Evolutionary conservation across 2,888 invertebrate genomes (phyloP).

Genomic region (Gastracanthus pulcherrimus): DNA sequence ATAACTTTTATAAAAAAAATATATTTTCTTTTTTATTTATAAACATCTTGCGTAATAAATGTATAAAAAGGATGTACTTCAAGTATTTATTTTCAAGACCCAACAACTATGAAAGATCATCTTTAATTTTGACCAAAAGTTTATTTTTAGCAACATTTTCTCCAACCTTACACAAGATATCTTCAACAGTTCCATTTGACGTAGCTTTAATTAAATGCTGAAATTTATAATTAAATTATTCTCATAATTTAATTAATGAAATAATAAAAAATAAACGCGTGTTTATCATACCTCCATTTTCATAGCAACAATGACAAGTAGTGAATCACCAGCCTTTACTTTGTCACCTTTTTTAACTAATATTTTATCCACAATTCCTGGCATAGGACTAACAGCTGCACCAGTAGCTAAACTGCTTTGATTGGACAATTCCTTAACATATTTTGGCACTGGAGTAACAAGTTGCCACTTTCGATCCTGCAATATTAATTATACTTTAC

Average conservation of each 20-base stretch:
- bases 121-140: constrained; percentile 72
- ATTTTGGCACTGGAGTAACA: constrained; percentile 81
- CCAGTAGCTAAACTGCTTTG: constrained; percentile 71
- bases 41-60: too few relatives aligned
- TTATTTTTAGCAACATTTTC: constrained; percentile 90
- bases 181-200: constrained; percentile 86
- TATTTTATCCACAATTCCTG: constrained; percentile 95
- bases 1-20: too few relatives aligned
- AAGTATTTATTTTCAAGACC: not conserved
- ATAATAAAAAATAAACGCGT: not conserved
- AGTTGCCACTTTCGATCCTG: constrained; percentile 86
- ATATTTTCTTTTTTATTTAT: too few relatives aligned
- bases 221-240: constrained; percentile 61
- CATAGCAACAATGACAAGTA: constrained; percentile 98
- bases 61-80: not conserved
- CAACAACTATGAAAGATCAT: not conserved
- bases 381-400: constrained; percentile 94
- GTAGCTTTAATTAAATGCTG: constrained; percentile 92
- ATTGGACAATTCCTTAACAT: constrained; percentile 77
- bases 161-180: constrained; percentile 86
- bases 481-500: constrained; percentile 60
- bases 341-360: constrained; percentile 88
- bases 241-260: not conserved
- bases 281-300: constrained; percentile 94
- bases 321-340: constrained; percentile 92